These are phyloP conservation scores for Bombycilla garrulus DNA, from an alignment of 2,113 vertebrate genomes.

Conservation along the genomic window DNA sequence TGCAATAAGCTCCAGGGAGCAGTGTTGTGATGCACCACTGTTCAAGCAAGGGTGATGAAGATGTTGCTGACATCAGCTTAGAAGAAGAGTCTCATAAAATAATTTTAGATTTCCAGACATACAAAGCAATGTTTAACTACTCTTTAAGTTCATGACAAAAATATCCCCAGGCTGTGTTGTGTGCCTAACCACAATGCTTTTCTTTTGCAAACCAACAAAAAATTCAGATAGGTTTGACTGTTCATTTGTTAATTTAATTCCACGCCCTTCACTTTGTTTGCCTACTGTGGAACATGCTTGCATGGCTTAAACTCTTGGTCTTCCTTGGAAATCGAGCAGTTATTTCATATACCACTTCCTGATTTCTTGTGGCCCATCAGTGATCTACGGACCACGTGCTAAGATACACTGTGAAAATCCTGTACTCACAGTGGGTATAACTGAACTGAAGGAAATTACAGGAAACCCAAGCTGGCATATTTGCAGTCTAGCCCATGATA, in stretches of 20 bases:
- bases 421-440: not conserved
- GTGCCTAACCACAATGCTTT: not conserved
- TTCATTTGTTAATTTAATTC: slow-evolving; percentile 22
- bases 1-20: not conserved
- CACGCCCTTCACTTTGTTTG: not conserved
- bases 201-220: slow-evolving; percentile 6
- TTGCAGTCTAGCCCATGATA: not conserved
- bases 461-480: not conserved
- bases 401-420: not conserved
- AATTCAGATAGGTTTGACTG: slow-evolving; percentile 6
- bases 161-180: not conserved
- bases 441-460: not conserved
- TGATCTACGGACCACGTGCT: not conserved
- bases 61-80: not conserved
- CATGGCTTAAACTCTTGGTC: not conserved
- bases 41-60: not conserved
- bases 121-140: not conserved
- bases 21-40: not conserved
- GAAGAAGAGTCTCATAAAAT: not conserved
- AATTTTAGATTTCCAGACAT: not conserved
- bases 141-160: slow-evolving; percentile 8
- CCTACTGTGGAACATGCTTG: not conserved
- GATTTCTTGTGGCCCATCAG: not conserved
- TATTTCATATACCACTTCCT: not conserved
- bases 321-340: not conserved